Base-by-base conservation (phyloP, 2,113 vertebrate genomes). In the Tyto alba region DNA sequence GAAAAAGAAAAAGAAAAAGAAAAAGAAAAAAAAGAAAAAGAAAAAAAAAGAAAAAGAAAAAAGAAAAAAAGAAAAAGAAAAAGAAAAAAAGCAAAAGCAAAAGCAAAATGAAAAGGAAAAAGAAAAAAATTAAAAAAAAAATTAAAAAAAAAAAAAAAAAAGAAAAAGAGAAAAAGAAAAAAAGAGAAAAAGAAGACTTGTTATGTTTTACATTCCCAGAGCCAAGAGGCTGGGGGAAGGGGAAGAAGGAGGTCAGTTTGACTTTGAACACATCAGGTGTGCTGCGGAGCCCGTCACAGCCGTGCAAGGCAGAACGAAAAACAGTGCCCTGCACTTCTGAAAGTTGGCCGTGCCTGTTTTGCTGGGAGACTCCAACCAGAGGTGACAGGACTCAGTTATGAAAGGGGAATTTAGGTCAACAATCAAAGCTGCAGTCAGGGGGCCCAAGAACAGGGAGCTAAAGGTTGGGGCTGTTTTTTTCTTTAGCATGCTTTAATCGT, bases 321-420 rank as follows among this genome's bases (percentile, higher is more conserved):
- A 68, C 81, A 94, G 80, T 13, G 88, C 94, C 90, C 84, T 4
- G 90, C 89, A 92, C 95, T 97, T 97, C 87, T 96, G 92, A 95
- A 96, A 97, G 89, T 96, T 97, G 96, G 88, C 93, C 1, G 6
- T 90, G 95, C 87, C 94, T 94, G 82, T 94, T 96, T 89, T 92
- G 90, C 96, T 78, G 88, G 95, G 82, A 95, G 93, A 97, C 90
- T 63, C 71, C 86, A 96, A 96, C 91, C 95, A 96, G 96, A 98
- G 98, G 98, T 98, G 96, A 98, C 97, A 97, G 96, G 95, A 96
- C 94, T 95, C 91, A 85, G 96, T 97, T 95, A 97, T 96, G 95
- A 97, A 98, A 98, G 94, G 96, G 96, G 93, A 97, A 98, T 98
- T 98, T 97, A 98, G 98, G 98, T 98, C 98, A 98, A 97, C 96